Base-by-base conservation (phyloP, 2,888 invertebrate genomes). In the Apamea crenata region DNA sequence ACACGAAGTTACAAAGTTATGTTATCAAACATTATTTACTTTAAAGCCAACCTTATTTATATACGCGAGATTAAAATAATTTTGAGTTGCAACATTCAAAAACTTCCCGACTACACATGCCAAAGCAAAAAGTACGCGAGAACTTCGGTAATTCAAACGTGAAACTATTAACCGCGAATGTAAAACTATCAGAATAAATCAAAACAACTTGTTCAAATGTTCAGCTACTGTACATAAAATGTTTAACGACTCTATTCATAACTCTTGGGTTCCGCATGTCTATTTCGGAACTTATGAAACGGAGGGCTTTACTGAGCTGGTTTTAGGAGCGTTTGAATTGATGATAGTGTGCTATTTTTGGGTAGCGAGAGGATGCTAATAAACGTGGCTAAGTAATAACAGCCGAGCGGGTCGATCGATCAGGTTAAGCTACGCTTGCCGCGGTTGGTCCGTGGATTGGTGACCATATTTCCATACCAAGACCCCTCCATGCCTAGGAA, bases 101-200 rank as follows among this genome's bases (percentile, higher is more conserved):
- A 77, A 86, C 77, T 74, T 67, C 21, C 8, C 4, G 68, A 65
- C 21, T 53, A 8, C 79, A 79, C 59, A 76, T 79, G 81, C 69
- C 47, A 76, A 69, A 77, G 72, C 50, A 78, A 70, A 80, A 82
- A 82, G 77, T 82, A 65, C 25, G 67, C 47, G 40, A 66, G 40
- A 84, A 85, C 78, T 88, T 84, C 56, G 18, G 70, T 78, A 81
- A 85, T 85, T 85, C 73, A 82, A 83, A 83, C 68, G 81, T 68
- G 76, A 87, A 89, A 87, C 81, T 85, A 88, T 90, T 87, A 87
- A 88, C 85, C 74, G 75, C 85, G 78, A 84, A 81, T 79, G 77
- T 67, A 40, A 21, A 91, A 91, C 91, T 91, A 90, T 89, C 81
- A 87, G 89, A 88, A 91, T 91, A 91, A 90, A 91, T 91, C 91